Evolutionary conservation across 2,888 invertebrate species (phyloP).

Genomic region (Myopa tessellatipennis): DNA sequence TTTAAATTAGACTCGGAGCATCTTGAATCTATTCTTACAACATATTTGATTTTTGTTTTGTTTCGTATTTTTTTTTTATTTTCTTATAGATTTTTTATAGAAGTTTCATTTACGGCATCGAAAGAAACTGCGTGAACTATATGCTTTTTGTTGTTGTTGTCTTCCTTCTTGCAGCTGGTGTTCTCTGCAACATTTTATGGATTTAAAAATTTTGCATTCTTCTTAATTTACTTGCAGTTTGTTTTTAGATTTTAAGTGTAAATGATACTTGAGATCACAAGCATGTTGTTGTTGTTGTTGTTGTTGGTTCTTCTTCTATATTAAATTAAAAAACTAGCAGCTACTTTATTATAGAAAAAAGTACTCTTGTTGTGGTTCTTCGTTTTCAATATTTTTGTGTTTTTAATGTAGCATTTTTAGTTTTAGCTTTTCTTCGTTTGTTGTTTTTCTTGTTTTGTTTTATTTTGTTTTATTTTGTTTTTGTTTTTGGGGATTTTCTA

Average conservation of each 20-base stretch:
- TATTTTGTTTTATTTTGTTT: conserved; percentile 47
- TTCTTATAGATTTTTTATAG: conserved; percentile 6
- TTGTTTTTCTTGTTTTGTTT: conserved; percentile 41
- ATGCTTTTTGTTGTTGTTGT: background rate
- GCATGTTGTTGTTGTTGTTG: conserved; percentile 55
- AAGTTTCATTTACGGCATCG: conserved; percentile 25
- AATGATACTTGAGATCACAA: conserved; percentile 64
- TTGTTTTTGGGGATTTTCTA: conserved; percentile 42
- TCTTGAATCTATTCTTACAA: background rate
- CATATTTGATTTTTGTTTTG: conserved; percentile 14
- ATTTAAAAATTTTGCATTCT: conserved; percentile 37
- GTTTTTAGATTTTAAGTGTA: conserved; percentile 26
- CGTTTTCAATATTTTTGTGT: conserved; percentile 35
- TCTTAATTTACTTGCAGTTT: conserved; percentile 19
- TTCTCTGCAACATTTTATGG: background rate
- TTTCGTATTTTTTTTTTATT: conserved; percentile 6
- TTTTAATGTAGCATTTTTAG: conserved; percentile 42
- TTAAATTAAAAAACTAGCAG: conserved; percentile 35
- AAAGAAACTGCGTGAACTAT: conserved; percentile 26
- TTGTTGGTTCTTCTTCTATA: conserved; percentile 46
- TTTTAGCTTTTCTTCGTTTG: conserved; percentile 37
- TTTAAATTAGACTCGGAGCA: background rate
- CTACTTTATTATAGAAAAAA: conserved; percentile 45
- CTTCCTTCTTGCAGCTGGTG: background rate
- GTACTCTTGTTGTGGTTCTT: conserved; percentile 38